phyloP scores from a whole-genome alignment of 2,888 invertebrate genomes.

The Cheilosia urbana region DNA sequence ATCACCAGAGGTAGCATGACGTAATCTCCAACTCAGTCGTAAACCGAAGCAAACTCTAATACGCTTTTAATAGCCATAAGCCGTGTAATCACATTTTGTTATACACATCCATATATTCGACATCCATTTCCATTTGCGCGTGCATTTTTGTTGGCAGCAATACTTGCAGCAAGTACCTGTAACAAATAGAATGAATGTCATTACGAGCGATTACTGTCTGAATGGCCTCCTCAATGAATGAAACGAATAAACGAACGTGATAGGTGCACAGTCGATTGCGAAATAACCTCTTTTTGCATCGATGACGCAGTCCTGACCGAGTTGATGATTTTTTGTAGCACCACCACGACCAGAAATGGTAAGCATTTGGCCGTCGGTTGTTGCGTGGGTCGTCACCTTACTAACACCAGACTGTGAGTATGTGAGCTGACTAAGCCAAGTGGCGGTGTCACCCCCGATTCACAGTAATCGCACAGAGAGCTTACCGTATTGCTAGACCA shows the following conservation, averaged over 20 bases:
- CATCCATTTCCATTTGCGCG: constrained; percentile 5
- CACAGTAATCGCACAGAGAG: constrained; percentile 30
- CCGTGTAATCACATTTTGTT: constrained; percentile 14
- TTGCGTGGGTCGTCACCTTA: constrained; percentile 59
- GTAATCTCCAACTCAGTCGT: constrained; percentile 32
- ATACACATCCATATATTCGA: constrained; percentile 3
- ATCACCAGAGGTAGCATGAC: constrained; percentile 44
- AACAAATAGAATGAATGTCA: constrained; percentile 61
- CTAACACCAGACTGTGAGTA: constrained; percentile 46
- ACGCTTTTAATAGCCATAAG: constrained; percentile 55
- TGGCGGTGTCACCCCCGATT: constrained; percentile 70
- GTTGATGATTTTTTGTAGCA: constrained; percentile 35
- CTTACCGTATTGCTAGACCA: constrained; percentile 18
- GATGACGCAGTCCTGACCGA: constrained; percentile 66
- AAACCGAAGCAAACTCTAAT: constrained; percentile 57
- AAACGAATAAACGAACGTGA: constrained; percentile 29
- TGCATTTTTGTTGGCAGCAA: constrained; percentile 16
- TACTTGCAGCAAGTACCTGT: constrained; percentile 26
- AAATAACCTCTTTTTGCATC: constrained; percentile 62
- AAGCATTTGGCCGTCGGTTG: constrained; percentile 56
- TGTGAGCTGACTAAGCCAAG: constrained; percentile 59
- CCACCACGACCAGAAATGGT: constrained; percentile 70
- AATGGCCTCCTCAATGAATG: constrained; percentile 63
- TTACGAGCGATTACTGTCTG: constrained; percentile 44
- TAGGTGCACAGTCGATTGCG: constrained; percentile 33